Conservation (phyloP, 1,140 invertebrate genomes). For the Eumeta japonica region DNA sequence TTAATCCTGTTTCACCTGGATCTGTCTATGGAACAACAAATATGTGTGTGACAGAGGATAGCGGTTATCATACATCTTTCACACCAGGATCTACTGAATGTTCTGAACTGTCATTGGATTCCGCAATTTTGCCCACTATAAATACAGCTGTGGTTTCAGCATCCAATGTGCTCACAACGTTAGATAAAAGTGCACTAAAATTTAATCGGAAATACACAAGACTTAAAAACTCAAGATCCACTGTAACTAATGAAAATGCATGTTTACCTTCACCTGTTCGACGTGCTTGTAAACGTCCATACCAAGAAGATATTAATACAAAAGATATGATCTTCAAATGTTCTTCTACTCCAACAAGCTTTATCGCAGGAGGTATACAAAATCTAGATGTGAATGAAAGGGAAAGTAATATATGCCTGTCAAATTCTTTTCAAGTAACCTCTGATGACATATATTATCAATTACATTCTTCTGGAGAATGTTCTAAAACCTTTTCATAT, state of each 20-base stretch:
- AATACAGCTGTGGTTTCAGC: too few relatives aligned
- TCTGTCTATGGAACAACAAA: neutral
- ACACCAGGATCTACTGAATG: slow-evolving; percentile 38
- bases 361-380: slow-evolving; percentile 30
- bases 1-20: neutral
- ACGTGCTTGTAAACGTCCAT: slow-evolving; percentile 32
- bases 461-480: neutral
- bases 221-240: too few relatives aligned
- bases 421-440: neutral
- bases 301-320: slow-evolving; percentile 21
- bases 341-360: slow-evolving; percentile 36
- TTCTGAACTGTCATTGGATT: slow-evolving; percentile 32
- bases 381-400: slow-evolving; percentile 21
- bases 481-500: slow-evolving; percentile 18
- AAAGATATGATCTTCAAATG: too few relatives aligned
- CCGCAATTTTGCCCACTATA: too few relatives aligned
- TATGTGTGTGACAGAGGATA: slow-evolving; percentile 25
- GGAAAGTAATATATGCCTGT: too few relatives aligned
- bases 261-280: too few relatives aligned
- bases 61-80: slow-evolving; percentile 43
- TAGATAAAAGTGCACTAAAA: too few relatives aligned
- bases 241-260: too few relatives aligned
- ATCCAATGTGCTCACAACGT: too few relatives aligned
- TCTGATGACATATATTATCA: neutral
- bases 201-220: too few relatives aligned